Conservation (phyloP, 2,888 invertebrate genomes). For the Drosophila phalerata region DNA sequence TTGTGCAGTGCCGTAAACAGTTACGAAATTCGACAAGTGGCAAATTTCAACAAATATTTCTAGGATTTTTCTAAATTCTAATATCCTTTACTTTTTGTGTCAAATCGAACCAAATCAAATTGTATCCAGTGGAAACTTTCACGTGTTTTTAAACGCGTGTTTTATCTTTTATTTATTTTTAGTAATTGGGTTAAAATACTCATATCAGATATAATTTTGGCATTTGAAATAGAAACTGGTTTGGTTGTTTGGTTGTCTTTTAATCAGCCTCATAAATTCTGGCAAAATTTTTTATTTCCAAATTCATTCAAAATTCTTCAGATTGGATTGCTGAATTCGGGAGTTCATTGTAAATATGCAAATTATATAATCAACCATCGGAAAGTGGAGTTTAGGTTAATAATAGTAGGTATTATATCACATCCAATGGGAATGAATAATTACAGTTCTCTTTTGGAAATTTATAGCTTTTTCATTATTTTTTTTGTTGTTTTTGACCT, state of each 20-base stretch:
- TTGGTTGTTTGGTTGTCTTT: slow-evolving; percentile 40
- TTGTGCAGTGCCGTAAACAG: slow-evolving; percentile 28
- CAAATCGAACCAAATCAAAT: background rate
- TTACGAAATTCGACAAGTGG: slow-evolving; percentile 4
- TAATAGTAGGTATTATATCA: background rate
- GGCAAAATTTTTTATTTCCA: background rate
- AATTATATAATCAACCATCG: slow-evolving; percentile 4
- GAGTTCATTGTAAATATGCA: background rate
- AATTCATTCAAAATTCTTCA: slow-evolving; percentile 8
- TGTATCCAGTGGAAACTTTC: slow-evolving; percentile 13
- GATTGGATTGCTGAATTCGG: background rate
- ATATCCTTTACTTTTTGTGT: background rate
- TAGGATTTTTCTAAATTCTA: background rate
- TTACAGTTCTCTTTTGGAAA: background rate
- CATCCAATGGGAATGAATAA: background rate
- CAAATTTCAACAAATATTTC: background rate
- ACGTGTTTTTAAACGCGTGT: slow-evolving; percentile 16
- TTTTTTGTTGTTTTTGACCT: slow-evolving; percentile 23
- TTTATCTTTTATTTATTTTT: slow-evolving; percentile 22
- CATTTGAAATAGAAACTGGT: slow-evolving; percentile 63
- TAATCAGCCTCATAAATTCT: slow-evolving; percentile 31
- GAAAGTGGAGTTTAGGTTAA: background rate
- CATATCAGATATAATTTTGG: background rate
- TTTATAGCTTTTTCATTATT: background rate
- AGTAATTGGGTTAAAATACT: slow-evolving; percentile 41